Conservation (phyloP, 1,140 invertebrate genomes). For the Monomorium pharaonis region DNA sequence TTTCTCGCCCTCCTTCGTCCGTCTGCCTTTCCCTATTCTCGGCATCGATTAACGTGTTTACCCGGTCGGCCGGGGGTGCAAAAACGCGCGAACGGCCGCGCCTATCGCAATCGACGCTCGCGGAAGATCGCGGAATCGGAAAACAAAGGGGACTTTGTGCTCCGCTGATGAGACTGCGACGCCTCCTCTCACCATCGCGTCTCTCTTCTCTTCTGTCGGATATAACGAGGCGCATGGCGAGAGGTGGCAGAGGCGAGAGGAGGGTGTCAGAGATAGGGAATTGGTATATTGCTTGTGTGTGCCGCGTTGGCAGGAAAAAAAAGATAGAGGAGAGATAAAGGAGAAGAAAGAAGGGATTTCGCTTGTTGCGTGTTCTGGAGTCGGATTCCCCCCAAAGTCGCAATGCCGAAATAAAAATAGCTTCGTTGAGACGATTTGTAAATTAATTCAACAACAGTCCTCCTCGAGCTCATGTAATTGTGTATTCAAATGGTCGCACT, state of each 20-base stretch:
- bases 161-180: slow-evolving; percentile 65
- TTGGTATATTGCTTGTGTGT: slow-evolving; percentile 58
- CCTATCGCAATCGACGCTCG: slow-evolving; percentile 54
- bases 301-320: not conserved
- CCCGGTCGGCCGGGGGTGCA: slow-evolving; percentile 58
- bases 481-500: not conserved
- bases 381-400: slow-evolving; percentile 15
- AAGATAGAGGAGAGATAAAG: not conserved
- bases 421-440: not conserved
- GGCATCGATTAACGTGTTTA: slow-evolving; percentile 70
- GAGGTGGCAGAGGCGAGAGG: not conserved
- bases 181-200: slow-evolving; percentile 10
- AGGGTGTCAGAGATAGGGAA: slow-evolving; percentile 49
- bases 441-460: slow-evolving; percentile 17
- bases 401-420: slow-evolving; percentile 1
- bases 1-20: slow-evolving; percentile 2
- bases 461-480: not conserved
- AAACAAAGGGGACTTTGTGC: slow-evolving; percentile 71
- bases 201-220: slow-evolving; percentile 20
- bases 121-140: slow-evolving; percentile 60
- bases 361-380: slow-evolving; percentile 29
- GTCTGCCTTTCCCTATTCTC: slow-evolving; percentile 24
- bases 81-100: slow-evolving; percentile 50
- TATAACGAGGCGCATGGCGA: slow-evolving; percentile 3
- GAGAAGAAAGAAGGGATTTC: not conserved